A percentile compares a stretch with the other conserved stretches of the same genome.
Conservation (phyloP, 2,113 vertebrate species). For the Phaethon lepturus region DNA sequence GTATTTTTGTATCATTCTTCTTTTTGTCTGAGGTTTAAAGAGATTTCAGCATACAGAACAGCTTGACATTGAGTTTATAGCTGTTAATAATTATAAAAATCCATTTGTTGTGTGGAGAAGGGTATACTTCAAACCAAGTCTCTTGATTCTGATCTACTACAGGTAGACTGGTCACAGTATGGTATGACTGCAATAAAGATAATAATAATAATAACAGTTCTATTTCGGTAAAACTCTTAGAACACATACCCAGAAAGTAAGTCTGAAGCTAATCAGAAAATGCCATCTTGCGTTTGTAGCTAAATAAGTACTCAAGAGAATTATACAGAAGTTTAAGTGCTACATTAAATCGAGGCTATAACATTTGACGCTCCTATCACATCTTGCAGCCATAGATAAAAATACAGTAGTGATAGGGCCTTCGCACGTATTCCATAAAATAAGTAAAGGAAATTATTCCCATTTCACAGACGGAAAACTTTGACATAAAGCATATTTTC, state of each 20-base stretch:
- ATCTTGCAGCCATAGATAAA: neutral
- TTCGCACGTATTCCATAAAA: neutral
- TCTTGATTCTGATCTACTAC: neutral
- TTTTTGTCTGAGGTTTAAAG: neutral
- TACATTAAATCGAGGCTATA: neutral
- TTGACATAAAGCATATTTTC: neutral
- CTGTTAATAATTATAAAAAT: neutral
- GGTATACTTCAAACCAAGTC: neutral
- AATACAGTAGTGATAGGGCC: neutral
- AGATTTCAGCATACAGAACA: neutral
- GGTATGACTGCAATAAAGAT: neutral
- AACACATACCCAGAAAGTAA: neutral
- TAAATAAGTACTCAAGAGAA: neutral
- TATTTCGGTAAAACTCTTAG: neutral
- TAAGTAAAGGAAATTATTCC: neutral
- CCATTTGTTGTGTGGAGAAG: neutral
- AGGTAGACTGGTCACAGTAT: neutral
- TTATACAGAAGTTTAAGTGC: neutral
- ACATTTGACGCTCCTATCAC: neutral
- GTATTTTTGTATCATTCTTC: neutral
- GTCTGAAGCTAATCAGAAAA: neutral
- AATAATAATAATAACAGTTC: neutral
- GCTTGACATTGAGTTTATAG: neutral
- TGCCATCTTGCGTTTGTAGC: neutral
- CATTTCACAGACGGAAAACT: neutral